A percentile compares a stretch with the other conserved stretches of the same genome.
Evolutionary conservation across 2,888 invertebrate species (phyloP).

Genomic region (Macaria notata): DNA sequence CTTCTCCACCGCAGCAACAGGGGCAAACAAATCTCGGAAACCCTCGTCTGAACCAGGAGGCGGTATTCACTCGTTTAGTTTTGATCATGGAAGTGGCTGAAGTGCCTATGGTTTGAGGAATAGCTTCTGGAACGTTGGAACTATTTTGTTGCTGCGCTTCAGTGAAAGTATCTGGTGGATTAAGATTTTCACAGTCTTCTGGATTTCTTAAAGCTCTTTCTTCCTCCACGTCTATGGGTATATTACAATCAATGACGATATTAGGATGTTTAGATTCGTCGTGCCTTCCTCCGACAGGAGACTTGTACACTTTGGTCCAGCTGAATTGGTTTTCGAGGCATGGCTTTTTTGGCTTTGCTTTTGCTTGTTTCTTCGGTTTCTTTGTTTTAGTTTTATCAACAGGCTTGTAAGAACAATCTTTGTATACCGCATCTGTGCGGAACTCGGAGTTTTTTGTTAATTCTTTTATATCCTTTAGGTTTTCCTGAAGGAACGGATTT

Average conservation of each 20-base stretch:
- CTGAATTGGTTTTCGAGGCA: conserved; percentile 36
- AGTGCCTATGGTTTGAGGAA: conserved; percentile 39
- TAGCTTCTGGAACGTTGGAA: conserved; percentile 22
- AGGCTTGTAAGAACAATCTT: conserved; percentile 54
- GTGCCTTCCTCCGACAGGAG: conserved; percentile 40
- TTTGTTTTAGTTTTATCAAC: conserved; percentile 16
- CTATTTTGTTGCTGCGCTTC: not conserved
- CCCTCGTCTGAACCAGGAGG: conserved; percentile 38
- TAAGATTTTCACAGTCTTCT: conserved; percentile 9
- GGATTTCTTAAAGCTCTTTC: not conserved
- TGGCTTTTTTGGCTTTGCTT: conserved; percentile 26
- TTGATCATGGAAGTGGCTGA: conserved; percentile 41
- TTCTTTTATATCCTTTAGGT: conserved; percentile 35
- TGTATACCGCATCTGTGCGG: conserved; percentile 53
- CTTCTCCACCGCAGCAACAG: conserved; percentile 58
- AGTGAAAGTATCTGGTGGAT: conserved; percentile 3
- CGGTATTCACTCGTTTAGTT: conserved; percentile 20
- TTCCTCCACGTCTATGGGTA: conserved; percentile 4
- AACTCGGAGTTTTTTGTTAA: conserved; percentile 42
- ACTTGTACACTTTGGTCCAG: conserved; percentile 58
- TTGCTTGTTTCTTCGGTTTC: conserved; percentile 23
- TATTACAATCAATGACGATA: conserved; percentile 25
- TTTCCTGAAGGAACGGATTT: conserved; percentile 21
- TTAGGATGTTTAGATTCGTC: conserved; percentile 26
- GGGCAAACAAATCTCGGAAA: conserved; percentile 57